Conservation (phyloP, 1,140 invertebrate species). For the Drosophila ercepeae region DNA sequence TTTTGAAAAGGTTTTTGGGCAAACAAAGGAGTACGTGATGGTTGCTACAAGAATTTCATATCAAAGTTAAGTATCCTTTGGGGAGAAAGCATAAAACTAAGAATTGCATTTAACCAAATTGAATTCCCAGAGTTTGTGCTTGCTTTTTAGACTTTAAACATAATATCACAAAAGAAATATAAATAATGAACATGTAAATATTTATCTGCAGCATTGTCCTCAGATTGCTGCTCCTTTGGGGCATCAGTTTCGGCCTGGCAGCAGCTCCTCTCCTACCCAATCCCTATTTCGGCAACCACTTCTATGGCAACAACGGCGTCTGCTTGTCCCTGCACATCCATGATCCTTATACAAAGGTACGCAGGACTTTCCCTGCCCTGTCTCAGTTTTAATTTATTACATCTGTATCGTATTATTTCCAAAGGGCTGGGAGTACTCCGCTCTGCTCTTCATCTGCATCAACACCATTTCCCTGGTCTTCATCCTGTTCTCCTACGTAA, state of each 20-base stretch:
- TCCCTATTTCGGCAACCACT: conserved; percentile 85
- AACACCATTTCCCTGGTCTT: conserved; percentile 86
- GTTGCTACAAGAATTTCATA: not conserved
- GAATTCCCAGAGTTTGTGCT: not conserved
- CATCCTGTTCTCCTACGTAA: conserved; percentile 86
- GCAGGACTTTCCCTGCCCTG: conserved; percentile 12
- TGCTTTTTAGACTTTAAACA: not conserved
- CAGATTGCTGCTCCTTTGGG: conserved; percentile 85
- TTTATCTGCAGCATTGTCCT: conserved; percentile 68
- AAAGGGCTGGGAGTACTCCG: conserved; percentile 87
- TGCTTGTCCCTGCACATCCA: conserved; percentile 88
- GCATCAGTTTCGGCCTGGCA: conserved; percentile 84
- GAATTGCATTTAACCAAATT: not conserved
- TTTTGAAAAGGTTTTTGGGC: not conserved
- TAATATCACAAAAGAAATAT: not conserved
- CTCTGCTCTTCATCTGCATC: conserved; percentile 85
- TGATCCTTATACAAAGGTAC: conserved; percentile 85
- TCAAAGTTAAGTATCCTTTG: not conserved
- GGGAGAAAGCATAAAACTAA: not conserved
- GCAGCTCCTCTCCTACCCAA: conserved; percentile 84
- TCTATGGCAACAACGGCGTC: conserved; percentile 87
- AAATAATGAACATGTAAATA: not conserved
- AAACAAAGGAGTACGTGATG: not conserved
- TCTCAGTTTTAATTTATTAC: not conserved
- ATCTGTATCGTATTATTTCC: not conserved